phyloP scores from a whole-genome alignment of 2,888 invertebrate species.

The Protodeltote pygarga region DNA sequence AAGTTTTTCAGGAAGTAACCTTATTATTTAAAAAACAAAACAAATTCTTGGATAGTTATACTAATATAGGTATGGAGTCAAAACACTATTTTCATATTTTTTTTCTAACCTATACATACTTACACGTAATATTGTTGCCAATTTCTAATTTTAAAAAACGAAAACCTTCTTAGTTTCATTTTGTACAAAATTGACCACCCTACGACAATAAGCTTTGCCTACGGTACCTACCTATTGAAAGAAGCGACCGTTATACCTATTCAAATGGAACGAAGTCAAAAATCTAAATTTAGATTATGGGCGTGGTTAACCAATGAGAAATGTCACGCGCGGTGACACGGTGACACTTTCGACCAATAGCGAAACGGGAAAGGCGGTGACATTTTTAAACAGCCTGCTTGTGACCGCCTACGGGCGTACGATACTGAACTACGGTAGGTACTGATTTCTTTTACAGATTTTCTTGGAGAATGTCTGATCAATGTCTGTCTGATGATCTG shows the following conservation, averaged over 20 bases:
- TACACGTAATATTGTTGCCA: no score
- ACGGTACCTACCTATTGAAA: constrained; percentile 8
- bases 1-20: no score
- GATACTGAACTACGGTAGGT: constrained; percentile 4
- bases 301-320: constrained; percentile 78
- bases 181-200: background rate
- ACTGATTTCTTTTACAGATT: constrained; percentile 5
- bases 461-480: background rate
- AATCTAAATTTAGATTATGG: constrained; percentile 53
- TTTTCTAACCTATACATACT: no score
- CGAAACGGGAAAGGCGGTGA: constrained; percentile 66
- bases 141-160: no score
- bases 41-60: no score
- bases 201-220: background rate
- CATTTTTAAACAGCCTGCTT: constrained; percentile 73
- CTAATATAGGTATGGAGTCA: no score
- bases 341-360: constrained; percentile 83
- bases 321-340: constrained; percentile 80
- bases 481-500: no score
- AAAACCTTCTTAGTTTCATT: no score
- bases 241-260: constrained; percentile 35
- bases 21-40: no score
- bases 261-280: constrained; percentile 33
- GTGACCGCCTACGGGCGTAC: constrained; percentile 64
- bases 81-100: no score